Percentiles rank a stretch among this genome's conserved stretches.
phyloP scores from a whole-genome alignment of 1,140 invertebrate species.

The Trissolcus basalis region DNA sequence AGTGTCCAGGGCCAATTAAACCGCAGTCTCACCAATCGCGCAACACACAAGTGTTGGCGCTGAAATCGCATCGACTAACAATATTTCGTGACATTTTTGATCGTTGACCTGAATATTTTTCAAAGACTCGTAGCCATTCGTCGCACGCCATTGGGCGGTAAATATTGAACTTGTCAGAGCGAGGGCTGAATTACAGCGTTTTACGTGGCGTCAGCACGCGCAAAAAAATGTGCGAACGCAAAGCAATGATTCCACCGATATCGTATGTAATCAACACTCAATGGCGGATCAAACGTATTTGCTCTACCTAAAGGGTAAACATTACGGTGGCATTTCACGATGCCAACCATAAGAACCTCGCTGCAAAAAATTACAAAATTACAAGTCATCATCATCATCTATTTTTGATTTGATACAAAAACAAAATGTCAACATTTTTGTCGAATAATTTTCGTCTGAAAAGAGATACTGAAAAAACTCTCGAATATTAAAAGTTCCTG shows the following conservation, averaged over 20 bases:
- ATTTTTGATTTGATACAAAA: no score
- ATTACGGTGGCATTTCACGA: neutral
- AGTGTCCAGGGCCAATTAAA: no score
- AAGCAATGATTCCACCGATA: slow-evolving; percentile 30
- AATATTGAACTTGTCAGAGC: slow-evolving; percentile 52
- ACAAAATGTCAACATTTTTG: no score
- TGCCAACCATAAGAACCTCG: neutral
- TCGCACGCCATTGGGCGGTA: slow-evolving; percentile 41
- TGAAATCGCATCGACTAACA: slow-evolving; percentile 22
- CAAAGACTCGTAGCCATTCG: slow-evolving; percentile 36
- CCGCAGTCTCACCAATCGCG: no score
- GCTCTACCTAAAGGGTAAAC: slow-evolving; percentile 15
- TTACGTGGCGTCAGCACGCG: slow-evolving; percentile 35
- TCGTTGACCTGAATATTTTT: slow-evolving; percentile 47
- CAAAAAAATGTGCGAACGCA: slow-evolving; percentile 31
- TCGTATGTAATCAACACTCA: slow-evolving; percentile 30
- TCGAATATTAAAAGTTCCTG: no score
- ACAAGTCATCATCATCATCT: no score
- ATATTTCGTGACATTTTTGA: slow-evolving; percentile 47
- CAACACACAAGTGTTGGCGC: neutral
- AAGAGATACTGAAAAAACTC: no score
- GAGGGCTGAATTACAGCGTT: slow-evolving; percentile 41
- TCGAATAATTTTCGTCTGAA: no score
- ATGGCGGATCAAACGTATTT: slow-evolving; percentile 35
- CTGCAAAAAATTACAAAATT: neutral